Evolutionary conservation across 2,113 vertebrate genomes (phyloP), one percentile per base, ranked within the genome.

Genomic region (Phycodurus eques): DNA sequence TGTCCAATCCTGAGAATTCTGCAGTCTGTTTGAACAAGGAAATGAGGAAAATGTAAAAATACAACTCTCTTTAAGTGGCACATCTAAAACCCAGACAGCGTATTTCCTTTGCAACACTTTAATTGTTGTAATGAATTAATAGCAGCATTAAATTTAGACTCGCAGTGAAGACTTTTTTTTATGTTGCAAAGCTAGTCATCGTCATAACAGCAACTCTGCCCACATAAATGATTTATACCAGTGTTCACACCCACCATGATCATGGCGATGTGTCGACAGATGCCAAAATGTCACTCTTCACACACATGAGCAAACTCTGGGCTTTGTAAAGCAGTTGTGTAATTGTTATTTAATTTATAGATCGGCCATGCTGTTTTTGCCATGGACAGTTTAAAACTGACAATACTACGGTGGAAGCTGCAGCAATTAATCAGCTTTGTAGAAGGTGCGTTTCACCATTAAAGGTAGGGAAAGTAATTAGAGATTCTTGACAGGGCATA

Each of bases 281-380:
- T 71, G 79, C 70, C 67, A 72, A 83, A 71, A 80, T 75, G 82
- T 78, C 73, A 79, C 76, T 67, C 64, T 69, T 80, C 51, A 49
- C 35, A 46, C 81, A 77, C 68, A 77, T 81, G 67, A 81, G 80
- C 72, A 88, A 92, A 89, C 83, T 80, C 43, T 77, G 70, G 71
- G 74, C 72, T 87, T 89, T 88, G 87, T 87, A 77, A 87, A 85
- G 78, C 75, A 69, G 80, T 85, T 82, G 66, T 85, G 54, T 89
- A 92, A 88, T 89, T 88, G 85, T 87, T 84, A 53, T 89, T 83
- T 83, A 91, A 89, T 92, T 91, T 92, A 92, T 90, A 69, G 88
- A 35, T 61, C 33, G 57, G n/a, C 53, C n/a, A 8, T 56, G 53
- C 9, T 56, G 31, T 61, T 61, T 27, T 59, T 59, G 9, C 9